Evolutionary conservation across 2,113 vertebrate species (phyloP), one percentile per base, ranked within the genome.

Genomic region (Calyptomena viridis): DNA sequence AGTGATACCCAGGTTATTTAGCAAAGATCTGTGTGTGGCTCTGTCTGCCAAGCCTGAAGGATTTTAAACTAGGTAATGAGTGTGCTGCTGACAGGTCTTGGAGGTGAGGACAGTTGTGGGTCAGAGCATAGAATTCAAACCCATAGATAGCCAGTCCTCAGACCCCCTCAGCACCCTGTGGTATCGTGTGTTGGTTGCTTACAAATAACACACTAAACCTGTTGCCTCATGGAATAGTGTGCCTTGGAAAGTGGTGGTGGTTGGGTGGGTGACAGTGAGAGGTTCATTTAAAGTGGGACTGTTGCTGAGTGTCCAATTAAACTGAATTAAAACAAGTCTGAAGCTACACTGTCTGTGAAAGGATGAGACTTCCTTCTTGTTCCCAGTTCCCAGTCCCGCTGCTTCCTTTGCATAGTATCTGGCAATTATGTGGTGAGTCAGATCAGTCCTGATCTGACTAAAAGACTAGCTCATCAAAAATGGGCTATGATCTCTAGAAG

Each of bases 381-480:
- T 94, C 59, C 62, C 66, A n/a, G n/a, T n/a, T n/a, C n/a, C n/a
- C 66, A 33, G 68, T 76, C 73, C 86, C 6, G 2, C 93, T 95
- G 76, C 85, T 91, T 87, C 75, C 78, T 93, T 91, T 93, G 87
- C 64, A 60, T 91, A 56, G n/a, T 72, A 90, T 92, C 92, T 94
- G 35, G 80, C 90, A 95, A 95, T 96, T 96, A 94, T 1, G 42
- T 67, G 79, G 72, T 93, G 92, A 94, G 68, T 92, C 94, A 94
- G 50, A 90, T 94, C 83, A 76, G 86, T 31, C 47, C 94, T 93
- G 75, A 74, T 94, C 83, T 81, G 80, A 64, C 50, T 87, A 64
- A 89, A 92, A 81, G 81, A 92, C 35, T 73, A 94, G 23, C 73
- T 92, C 94, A 93, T 94, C 83, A 93, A n/a, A 89, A 95, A 75